Evolutionary conservation across 2,888 invertebrate genomes (phyloP), one percentile per base, ranked within the genome.

Genomic region (Dastarcus helophoroides): DNA sequence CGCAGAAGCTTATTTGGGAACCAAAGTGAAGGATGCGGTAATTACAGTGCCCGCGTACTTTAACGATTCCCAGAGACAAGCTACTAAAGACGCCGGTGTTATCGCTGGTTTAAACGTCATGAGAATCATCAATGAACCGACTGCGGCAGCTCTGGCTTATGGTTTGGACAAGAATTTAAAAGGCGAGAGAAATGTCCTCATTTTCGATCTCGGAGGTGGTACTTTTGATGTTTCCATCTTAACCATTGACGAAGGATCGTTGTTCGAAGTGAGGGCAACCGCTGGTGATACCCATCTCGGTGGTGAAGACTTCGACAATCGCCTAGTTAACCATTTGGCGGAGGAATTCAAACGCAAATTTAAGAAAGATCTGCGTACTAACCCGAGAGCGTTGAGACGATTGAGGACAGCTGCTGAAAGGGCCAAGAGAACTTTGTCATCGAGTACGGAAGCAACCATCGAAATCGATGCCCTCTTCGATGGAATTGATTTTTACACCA

Each of bases 191-290:
- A 73, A 73, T 47, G 73, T 77, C 73, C 77, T 12, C 62, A 76
- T 77, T 40, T 76, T 76, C 51, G 76, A 76, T 50, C 62, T 76
- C 35, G 75, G 75, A 9, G 64, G 64, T 24, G 67, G 67, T 30
- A 83, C 83, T 14, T 86, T 86, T 58, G 86, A 86, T 62, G 85
- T 86, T 1, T 85, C 85, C 27, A 75, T 86, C 38, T 63, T 88
- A 25, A 80, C 81, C 28, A 85, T 86, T 53, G 83, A 82, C 52
- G 83, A 85, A 59, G 71, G 82, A 2, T 71, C 71, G 2, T 53
- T 73, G 14, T 85, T 84, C 53, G 82, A 84, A 58, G 85, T 83
- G 3, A 78, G 73, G 53, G 67, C 85, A 1, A 86, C 83, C 2
- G 79, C 82, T 17, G 83, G 83, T 21, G 84, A 86, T 51, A 85